Evolutionary conservation across 2,888 invertebrate species (phyloP).

Genomic region (Drosophila heteroneura): DNA sequence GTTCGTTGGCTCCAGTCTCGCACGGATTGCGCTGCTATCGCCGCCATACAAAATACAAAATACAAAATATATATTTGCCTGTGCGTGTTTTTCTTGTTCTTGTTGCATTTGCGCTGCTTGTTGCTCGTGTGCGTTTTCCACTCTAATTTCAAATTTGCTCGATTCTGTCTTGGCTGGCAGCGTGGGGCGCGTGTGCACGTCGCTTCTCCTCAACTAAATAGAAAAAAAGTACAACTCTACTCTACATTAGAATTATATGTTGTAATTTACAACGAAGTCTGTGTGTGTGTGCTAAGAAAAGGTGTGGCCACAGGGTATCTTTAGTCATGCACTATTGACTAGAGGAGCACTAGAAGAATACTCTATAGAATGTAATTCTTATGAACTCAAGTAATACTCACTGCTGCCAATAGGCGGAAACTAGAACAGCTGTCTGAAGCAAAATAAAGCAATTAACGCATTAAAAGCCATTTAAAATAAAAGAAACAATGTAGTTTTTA

Average conservation of each 20-base stretch:
- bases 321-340: neutral
- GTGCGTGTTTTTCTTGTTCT: conserved; percentile 30
- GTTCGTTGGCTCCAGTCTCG: conserved; percentile 71
- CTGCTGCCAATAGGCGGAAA: neutral
- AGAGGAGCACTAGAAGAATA: too few species aligned
- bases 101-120: conserved; percentile 12
- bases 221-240: neutral
- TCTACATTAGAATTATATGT: neutral
- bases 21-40: conserved; percentile 63
- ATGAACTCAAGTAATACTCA: neutral
- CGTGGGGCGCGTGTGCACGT: conserved; percentile 16
- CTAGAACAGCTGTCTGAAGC: too few species aligned
- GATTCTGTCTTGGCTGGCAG: conserved; percentile 35
- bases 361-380: neutral
- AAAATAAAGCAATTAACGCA: neutral
- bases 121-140: conserved; percentile 24
- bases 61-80: conserved; percentile 19
- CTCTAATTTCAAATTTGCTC: conserved; percentile 46
- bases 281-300: neutral
- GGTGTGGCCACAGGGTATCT: neutral
- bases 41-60: conserved; percentile 2
- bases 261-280: neutral
- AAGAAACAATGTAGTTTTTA: neutral
- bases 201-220: conserved; percentile 14
- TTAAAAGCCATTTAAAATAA: neutral